These are phyloP conservation scores for Agapornis roseicollis DNA, from an alignment of 2,113 vertebrate genomes.

Conservation along the genomic window DNA sequence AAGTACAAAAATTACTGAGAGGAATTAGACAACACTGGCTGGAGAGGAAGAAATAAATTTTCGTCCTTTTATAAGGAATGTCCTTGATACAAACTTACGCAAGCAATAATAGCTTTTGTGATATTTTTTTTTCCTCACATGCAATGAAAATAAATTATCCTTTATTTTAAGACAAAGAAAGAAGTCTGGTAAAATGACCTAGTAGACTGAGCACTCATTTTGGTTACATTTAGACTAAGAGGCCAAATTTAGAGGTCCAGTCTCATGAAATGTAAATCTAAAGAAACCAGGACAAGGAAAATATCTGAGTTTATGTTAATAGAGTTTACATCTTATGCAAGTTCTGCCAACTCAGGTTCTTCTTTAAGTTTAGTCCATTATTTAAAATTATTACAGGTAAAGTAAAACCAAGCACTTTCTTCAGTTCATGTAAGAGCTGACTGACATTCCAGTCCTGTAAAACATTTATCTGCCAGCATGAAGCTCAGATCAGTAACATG, in stretches of 20 bases:
- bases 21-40: neutral
- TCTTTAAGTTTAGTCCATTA: neutral
- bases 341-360: neutral
- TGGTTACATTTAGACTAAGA: neutral
- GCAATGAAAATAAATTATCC: neutral
- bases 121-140: neutral
- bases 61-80: neutral
- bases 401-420: neutral
- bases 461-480: neutral
- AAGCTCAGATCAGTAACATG: neutral
- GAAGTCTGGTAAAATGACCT: neutral
- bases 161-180: neutral
- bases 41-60: conserved; percentile 12
- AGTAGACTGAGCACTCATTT: neutral
- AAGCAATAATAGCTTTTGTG: neutral
- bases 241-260: neutral
- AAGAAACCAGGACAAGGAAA: neutral
- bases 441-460: neutral
- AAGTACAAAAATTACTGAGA: neutral
- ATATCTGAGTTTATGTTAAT: neutral
- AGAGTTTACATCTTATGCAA: neutral
- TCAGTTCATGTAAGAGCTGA: neutral
- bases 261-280: neutral
- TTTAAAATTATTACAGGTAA: neutral
- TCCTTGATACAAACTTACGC: neutral